phyloP scores from a whole-genome alignment of 2,113 vertebrate species.

The Oreotrochilus melanogaster region DNA sequence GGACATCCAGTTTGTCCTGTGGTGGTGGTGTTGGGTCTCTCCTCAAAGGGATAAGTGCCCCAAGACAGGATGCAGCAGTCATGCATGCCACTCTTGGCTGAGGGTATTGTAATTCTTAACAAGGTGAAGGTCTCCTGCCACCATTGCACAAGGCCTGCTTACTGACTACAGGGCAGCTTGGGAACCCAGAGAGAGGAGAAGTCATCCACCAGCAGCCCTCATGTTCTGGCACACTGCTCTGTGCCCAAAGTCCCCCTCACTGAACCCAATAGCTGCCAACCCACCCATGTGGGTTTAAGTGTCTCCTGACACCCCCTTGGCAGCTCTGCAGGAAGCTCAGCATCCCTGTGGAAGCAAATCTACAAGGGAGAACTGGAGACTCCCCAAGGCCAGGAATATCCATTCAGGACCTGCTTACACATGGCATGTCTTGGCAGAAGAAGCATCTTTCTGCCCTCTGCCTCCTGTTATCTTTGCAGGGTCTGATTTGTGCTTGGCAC shows the following conservation, averaged over 20 bases:
- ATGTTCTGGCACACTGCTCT: background rate
- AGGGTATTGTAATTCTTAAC: rapidly evolving
- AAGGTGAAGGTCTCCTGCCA: background rate
- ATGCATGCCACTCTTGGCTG: rapidly evolving
- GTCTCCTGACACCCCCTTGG: background rate
- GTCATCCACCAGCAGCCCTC: background rate
- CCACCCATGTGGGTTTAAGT: background rate
- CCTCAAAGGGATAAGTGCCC: background rate
- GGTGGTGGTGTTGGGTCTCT: background rate
- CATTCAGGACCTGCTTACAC: rapidly evolving
- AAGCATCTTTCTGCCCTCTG: background rate
- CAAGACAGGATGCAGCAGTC: background rate
- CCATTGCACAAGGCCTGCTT: background rate
- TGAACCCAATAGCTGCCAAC: background rate
- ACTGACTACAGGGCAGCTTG: rapidly evolving
- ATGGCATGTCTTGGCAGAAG: background rate
- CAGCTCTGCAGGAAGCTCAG: rapidly evolving
- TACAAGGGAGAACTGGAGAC: rapidly evolving
- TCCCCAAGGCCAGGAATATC: background rate
- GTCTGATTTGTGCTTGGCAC: constrained; percentile 58
- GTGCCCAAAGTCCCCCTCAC: background rate
- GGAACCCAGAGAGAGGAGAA: background rate
- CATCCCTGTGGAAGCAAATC: background rate
- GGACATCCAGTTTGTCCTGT: rapidly evolving
- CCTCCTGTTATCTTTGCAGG: background rate